These are phyloP conservation scores for Tigriopus japonicus DNA, from an alignment of 1,140 invertebrate genomes.

Conservation along the genomic window DNA sequence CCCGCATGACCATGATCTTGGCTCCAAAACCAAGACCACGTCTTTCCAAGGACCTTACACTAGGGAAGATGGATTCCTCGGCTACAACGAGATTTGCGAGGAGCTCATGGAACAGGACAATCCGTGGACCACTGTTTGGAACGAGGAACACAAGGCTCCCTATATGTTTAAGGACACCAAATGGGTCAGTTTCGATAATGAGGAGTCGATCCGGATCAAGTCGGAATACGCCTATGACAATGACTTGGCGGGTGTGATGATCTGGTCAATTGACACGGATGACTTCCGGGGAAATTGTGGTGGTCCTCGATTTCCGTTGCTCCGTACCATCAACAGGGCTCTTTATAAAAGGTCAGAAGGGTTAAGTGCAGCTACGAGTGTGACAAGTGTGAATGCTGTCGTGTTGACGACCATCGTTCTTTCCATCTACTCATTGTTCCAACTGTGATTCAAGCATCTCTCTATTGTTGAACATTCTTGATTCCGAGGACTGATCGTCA, in stretches of 20 bases:
- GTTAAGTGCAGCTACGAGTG: too few relatives aligned
- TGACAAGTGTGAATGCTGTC: too few relatives aligned
- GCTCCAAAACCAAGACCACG: constrained; percentile 21
- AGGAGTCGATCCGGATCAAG: constrained; percentile 16
- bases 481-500: too few relatives aligned
- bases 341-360: not conserved
- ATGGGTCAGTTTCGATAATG: constrained; percentile 32
- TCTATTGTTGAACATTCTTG: too few relatives aligned
- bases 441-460: too few relatives aligned
- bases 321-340: constrained; percentile 33
- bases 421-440: too few relatives aligned
- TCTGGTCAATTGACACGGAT: constrained; percentile 32
- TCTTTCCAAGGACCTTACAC: constrained; percentile 46
- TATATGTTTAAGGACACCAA: constrained; percentile 27
- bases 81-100: constrained; percentile 51
- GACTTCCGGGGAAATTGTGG: constrained; percentile 31
- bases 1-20: constrained; percentile 21
- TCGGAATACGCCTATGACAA: constrained; percentile 23
- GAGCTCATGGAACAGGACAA: constrained; percentile 15
- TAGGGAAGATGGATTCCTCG: constrained; percentile 58
- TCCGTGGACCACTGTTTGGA: constrained; percentile 23
- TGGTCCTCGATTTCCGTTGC: constrained; percentile 32
- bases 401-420: too few relatives aligned
- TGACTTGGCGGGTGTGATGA: constrained; percentile 30
- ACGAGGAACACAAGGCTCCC: constrained; percentile 26